Evolutionary conservation across 2,888 invertebrate species (phyloP).

Genomic region (Nomada lathburiana): DNA sequence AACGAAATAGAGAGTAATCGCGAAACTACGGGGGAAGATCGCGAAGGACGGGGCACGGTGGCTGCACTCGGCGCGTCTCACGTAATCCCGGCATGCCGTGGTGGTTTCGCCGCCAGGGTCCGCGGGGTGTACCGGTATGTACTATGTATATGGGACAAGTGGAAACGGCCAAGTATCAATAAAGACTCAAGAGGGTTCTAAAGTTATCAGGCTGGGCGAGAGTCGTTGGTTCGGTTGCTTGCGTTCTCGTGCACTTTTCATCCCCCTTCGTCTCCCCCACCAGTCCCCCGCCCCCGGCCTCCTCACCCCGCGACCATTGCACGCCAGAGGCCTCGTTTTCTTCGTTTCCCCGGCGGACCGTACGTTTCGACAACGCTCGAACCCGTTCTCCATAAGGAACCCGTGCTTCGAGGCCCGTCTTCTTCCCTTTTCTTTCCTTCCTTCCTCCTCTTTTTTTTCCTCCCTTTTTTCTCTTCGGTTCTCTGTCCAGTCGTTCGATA

Average conservation of each 20-base stretch:
- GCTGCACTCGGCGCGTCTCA: constrained; percentile 16
- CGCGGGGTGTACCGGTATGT: constrained; percentile 41
- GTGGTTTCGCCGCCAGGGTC: constrained; percentile 8
- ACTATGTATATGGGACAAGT: constrained; percentile 70
- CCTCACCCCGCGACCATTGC: neutral
- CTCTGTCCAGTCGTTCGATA: constrained; percentile 21
- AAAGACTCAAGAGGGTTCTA: constrained; percentile 69
- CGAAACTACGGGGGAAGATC: neutral
- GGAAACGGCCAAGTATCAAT: constrained; percentile 69
- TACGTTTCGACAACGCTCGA: constrained; percentile 59
- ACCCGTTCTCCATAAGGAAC: constrained; percentile 59
- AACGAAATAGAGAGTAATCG: neutral
- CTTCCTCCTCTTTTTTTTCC: neutral
- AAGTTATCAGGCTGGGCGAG: constrained; percentile 66
- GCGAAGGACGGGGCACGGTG: neutral
- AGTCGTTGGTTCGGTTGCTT: constrained; percentile 41
- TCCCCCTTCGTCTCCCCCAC: constrained; percentile 36
- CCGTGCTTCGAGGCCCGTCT: constrained; percentile 29
- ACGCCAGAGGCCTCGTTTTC: constrained; percentile 6
- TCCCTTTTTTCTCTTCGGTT: neutral
- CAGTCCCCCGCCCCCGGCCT: fast-evolving
- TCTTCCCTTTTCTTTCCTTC: neutral
- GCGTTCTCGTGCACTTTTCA: constrained; percentile 61
- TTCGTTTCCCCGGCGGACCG: constrained; percentile 41
- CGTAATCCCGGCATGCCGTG: constrained; percentile 58